phyloP scores from a whole-genome alignment of 2,113 vertebrate genomes.

The Myocastor coypus region DNA sequence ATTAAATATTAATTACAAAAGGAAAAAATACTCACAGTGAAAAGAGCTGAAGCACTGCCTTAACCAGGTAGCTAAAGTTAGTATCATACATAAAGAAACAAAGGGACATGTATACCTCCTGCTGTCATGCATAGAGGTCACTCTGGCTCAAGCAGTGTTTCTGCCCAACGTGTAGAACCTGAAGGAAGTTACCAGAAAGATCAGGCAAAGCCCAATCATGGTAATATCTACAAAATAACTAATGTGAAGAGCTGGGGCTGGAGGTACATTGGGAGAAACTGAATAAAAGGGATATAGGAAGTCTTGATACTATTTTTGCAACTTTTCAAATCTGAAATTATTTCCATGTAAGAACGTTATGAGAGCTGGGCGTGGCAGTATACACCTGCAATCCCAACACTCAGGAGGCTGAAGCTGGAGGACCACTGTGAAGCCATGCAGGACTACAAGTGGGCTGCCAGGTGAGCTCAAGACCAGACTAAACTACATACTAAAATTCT shows the following conservation, averaged over 20 bases:
- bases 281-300: neutral
- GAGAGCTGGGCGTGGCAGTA: no score
- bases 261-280: neutral
- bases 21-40: neutral
- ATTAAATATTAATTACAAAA: neutral
- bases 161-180: neutral
- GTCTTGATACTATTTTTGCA: constrained; percentile 13
- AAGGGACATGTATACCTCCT: neutral
- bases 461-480: no score
- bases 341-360: constrained; percentile 48
- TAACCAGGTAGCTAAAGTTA: neutral
- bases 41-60: neutral
- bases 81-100: neutral
- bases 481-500: no score
- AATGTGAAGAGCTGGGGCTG: neutral
- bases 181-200: constrained; percentile 5
- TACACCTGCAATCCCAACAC: no score
- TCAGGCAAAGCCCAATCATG: neutral
- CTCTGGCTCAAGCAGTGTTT: neutral
- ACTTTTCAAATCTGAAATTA: constrained; percentile 50
- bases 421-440: no score
- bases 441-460: no score
- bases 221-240: neutral
- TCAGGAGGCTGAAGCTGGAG: no score
- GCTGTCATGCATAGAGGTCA: neutral